phyloP scores from a whole-genome alignment of 2,888 invertebrate species.

The Creontiades dilutus region DNA sequence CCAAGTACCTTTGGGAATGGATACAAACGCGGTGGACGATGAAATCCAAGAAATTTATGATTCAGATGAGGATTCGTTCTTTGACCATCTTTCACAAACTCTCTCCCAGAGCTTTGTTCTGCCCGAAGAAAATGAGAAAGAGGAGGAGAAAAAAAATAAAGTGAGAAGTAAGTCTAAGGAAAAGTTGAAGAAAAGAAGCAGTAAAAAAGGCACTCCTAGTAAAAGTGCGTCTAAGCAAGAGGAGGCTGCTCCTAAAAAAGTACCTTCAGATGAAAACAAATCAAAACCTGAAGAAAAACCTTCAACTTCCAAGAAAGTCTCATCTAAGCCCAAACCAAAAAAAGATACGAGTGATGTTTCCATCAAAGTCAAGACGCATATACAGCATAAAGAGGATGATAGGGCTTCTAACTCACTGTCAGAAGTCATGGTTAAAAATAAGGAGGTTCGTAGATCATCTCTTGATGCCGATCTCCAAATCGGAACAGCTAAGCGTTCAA shows the following conservation, averaged over 20 bases:
- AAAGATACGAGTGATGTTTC: background rate
- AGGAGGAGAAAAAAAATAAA: background rate
- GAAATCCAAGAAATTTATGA: constrained; percentile 40
- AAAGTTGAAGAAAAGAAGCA: background rate
- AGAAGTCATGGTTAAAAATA: background rate
- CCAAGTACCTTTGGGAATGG: background rate
- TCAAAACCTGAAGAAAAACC: background rate
- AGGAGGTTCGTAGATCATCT: background rate
- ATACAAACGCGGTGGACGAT: constrained; percentile 1
- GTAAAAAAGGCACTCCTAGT: background rate
- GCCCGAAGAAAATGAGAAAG: constrained; percentile 13
- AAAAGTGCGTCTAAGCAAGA: background rate
- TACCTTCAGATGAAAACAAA: background rate
- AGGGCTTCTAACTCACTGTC: background rate
- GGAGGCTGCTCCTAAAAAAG: background rate
- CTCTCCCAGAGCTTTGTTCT: constrained; percentile 49
- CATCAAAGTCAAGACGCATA: background rate
- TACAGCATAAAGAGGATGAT: background rate
- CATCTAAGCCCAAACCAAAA: background rate
- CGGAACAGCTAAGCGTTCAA: background rate
- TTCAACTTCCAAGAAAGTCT: background rate
- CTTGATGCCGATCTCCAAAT: background rate
- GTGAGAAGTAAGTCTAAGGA: background rate
- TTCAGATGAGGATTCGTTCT: constrained; percentile 55
- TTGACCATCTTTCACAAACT: constrained; percentile 56